phyloP scores from a whole-genome alignment of 2,113 vertebrate genomes.

The Grammomys dolichurus region DNA sequence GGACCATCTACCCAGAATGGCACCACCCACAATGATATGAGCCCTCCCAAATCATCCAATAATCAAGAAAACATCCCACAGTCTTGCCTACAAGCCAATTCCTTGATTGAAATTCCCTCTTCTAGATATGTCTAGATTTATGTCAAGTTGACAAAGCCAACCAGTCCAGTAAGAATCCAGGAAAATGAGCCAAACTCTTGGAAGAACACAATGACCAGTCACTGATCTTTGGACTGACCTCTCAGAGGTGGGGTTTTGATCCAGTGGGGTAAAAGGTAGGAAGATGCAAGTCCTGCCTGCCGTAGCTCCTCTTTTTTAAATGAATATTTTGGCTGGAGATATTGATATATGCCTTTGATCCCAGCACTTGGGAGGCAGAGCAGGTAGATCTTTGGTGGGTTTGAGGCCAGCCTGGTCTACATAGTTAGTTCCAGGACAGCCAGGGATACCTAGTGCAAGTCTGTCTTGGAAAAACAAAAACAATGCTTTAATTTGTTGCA shows the following conservation, averaged over 20 bases:
- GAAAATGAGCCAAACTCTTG: background rate
- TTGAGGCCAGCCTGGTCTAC: background rate
- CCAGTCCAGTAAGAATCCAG: background rate
- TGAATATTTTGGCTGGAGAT: background rate
- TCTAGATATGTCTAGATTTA: background rate
- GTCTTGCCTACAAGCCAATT: background rate
- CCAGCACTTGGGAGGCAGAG: background rate
- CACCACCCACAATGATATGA: background rate
- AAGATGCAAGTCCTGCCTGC: rapidly evolving
- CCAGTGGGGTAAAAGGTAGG: background rate
- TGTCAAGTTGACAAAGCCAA: background rate
- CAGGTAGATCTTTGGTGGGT: background rate
- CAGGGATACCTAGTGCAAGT: background rate
- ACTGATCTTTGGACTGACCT: background rate
- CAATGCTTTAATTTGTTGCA: background rate
- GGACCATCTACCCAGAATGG: background rate
- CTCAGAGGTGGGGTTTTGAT: background rate
- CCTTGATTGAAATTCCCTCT: background rate
- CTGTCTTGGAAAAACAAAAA: background rate
- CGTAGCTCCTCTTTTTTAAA: background rate
- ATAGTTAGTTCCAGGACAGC: background rate
- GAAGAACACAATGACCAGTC: background rate
- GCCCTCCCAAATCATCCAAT: background rate
- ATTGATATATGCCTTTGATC: background rate
- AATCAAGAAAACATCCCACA: background rate